A percentile compares a stretch with the other conserved stretches of the same genome.
These are phyloP conservation scores for Polyommatus icarus DNA, from an alignment of 2,888 invertebrate genomes.

Conservation along the genomic window DNA sequence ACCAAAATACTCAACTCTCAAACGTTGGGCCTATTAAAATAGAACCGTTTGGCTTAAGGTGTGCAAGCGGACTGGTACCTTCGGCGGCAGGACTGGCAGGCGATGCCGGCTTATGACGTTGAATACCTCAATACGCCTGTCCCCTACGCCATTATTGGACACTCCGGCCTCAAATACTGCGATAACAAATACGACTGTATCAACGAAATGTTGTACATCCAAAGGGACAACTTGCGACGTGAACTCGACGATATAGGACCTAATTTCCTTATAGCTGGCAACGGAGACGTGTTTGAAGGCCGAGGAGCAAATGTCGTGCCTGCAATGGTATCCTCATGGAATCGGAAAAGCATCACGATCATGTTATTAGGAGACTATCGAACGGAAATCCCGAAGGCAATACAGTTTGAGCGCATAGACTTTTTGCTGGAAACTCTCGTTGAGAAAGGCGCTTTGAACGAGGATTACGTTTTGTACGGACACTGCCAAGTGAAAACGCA, in stretches of 20 bases:
- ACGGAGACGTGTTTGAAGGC: constrained; percentile 66
- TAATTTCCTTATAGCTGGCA: constrained; percentile 63
- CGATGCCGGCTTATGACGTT: constrained; percentile 54
- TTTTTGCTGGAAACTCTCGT: constrained; percentile 54
- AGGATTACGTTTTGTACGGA: constrained; percentile 55
- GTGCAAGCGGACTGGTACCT: constrained; percentile 66
- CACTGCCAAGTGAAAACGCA: constrained; percentile 57
- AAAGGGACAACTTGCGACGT: constrained; percentile 54
- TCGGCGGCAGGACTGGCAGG: constrained; percentile 68
- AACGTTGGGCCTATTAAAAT: background rate
- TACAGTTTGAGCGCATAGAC: constrained; percentile 57
- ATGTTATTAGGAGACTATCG: constrained; percentile 68
- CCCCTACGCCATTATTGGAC: constrained; percentile 58
- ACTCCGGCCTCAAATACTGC: constrained; percentile 56
- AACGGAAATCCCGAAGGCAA: constrained; percentile 44
- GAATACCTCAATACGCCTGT: constrained; percentile 56
- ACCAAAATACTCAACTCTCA: background rate
- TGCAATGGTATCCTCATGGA: constrained; percentile 57
- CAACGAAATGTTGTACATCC: constrained; percentile 52
- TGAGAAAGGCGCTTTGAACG: constrained; percentile 47
- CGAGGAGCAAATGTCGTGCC: constrained; percentile 62
- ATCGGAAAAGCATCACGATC: constrained; percentile 54
- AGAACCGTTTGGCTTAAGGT: constrained; percentile 53
- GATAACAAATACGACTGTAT: constrained; percentile 54
- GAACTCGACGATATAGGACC: constrained; percentile 61